These are phyloP conservation scores for Spisula solida DNA, from an alignment of 2,888 invertebrate genomes.

Conservation along the genomic window DNA sequence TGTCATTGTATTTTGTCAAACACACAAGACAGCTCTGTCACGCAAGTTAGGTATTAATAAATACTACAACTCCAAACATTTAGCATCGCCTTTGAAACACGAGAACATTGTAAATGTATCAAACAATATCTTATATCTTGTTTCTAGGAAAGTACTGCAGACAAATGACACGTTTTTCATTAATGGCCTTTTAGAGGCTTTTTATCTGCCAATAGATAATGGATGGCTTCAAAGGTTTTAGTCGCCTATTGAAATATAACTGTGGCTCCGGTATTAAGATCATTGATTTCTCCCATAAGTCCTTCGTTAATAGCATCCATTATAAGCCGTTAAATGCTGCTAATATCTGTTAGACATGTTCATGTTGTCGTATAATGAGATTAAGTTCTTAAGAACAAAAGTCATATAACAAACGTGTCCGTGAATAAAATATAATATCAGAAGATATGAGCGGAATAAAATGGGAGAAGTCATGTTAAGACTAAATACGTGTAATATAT, in stretches of 20 bases:
- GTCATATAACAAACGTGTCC: neutral
- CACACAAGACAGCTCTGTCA: too few relatives aligned
- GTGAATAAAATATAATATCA: neutral
- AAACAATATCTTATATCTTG: neutral
- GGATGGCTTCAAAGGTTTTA: neutral
- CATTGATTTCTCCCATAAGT: neutral
- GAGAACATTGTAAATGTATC: neutral
- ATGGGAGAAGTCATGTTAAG: neutral
- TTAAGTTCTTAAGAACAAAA: neutral
- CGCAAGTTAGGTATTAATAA: neutral
- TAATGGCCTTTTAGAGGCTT: neutral
- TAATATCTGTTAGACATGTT: neutral
- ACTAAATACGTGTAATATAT: too few relatives aligned
- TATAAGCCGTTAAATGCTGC: neutral
- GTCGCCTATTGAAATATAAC: neutral
- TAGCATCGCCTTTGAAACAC: neutral
- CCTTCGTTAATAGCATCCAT: neutral
- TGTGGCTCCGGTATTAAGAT: neutral
- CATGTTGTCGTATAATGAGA: neutral
- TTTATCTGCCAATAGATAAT: neutral
- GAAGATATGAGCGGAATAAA: neutral
- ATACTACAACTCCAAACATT: neutral
- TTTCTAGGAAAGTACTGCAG: neutral
- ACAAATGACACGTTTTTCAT: neutral
- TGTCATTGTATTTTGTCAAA: too few relatives aligned